phyloP scores from a whole-genome alignment of 1,140 invertebrate species.

The Arion vulgaris region DNA sequence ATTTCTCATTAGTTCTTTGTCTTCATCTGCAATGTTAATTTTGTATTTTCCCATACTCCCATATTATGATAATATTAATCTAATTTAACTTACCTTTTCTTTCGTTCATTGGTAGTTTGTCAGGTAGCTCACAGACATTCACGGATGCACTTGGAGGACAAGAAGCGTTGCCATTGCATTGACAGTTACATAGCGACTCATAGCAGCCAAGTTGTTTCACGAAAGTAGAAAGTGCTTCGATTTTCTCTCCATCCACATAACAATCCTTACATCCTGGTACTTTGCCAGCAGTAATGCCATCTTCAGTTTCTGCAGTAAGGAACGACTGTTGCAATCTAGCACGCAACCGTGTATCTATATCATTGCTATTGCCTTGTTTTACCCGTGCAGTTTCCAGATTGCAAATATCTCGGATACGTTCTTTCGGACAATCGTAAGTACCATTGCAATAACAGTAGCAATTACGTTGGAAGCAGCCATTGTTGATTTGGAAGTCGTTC shows the following conservation, averaged over 20 bases:
- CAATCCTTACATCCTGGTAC: conserved; percentile 41
- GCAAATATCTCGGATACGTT: conserved; percentile 50
- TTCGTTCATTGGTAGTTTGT: background rate
- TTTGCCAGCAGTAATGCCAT: background rate
- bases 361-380: background rate
- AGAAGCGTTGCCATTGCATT: conserved; percentile 51
- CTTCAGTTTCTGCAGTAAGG: conserved; percentile 13
- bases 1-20: too few relatives aligned
- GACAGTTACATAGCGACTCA: conserved; percentile 54
- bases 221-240: conserved; percentile 45
- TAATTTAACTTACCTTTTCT: conserved; percentile 24
- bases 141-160: conserved; percentile 51
- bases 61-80: too few relatives aligned
- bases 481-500: conserved; percentile 43
- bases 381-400: background rate
- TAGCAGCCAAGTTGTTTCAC: conserved; percentile 48
- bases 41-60: too few relatives aligned
- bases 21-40: too few relatives aligned
- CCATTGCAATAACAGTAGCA: conserved; percentile 61
- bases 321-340: conserved; percentile 7
- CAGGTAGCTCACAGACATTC: conserved; percentile 47
- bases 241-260: conserved; percentile 39
- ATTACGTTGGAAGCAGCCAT: conserved; percentile 48
- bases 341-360: background rate
- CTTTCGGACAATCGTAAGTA: conserved; percentile 48